phyloP scores from a whole-genome alignment of 2,797 vertebrate species.

The Acipenser transmontanus region DNA sequence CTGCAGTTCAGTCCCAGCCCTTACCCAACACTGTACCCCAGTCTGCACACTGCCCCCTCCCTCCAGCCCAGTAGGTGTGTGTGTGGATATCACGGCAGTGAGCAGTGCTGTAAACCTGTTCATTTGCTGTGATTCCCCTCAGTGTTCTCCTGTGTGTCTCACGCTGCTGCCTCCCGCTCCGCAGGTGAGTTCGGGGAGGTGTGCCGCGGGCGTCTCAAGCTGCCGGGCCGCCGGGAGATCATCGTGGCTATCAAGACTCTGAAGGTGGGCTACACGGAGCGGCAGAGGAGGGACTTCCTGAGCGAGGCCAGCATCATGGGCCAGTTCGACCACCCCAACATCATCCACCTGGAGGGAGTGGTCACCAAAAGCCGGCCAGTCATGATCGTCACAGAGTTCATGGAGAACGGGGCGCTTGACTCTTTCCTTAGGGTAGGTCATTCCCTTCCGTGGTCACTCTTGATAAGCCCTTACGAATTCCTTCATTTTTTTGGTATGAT shows the following conservation, averaged over 20 bases:
- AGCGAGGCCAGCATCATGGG: constrained; percentile 97
- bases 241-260: constrained; percentile 96
- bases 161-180: neutral
- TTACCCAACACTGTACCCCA: no score
- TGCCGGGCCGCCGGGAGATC: constrained; percentile 89
- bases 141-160: no score
- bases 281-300: constrained; percentile 91
- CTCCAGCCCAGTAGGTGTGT: no score
- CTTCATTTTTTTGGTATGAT: no score
- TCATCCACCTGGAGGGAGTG: constrained; percentile 92
- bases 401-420: constrained; percentile 95
- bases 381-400: constrained; percentile 98
- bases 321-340: constrained; percentile 96
- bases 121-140: no score
- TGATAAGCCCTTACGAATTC: no score
- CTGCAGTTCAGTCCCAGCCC: no score
- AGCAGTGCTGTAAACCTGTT: no score
- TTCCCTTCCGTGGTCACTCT: no score
- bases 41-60: no score
- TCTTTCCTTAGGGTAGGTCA: constrained; percentile 87
- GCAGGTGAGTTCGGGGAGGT: constrained; percentile 96
- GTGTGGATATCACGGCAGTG: no score
- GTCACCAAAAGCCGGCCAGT: constrained; percentile 96
- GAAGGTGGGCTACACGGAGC: constrained; percentile 93
- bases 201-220: constrained; percentile 90